Evolutionary conservation across 64 coral and sea anemone genomes (phyloP).

Genomic region (Pachyseris speciosa): DNA sequence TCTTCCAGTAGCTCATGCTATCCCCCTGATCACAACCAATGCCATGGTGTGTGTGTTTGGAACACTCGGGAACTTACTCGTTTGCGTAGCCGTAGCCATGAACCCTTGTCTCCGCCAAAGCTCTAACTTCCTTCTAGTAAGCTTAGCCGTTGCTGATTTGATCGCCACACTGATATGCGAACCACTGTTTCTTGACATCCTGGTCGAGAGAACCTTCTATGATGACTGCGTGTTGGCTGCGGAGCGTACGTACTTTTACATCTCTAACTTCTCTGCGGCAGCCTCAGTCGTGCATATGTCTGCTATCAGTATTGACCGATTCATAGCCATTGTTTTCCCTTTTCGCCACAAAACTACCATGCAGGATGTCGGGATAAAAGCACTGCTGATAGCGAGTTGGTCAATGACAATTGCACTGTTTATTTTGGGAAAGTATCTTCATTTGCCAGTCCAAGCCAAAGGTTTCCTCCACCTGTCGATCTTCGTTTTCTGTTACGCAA

Average conservation of each 20-base stretch:
- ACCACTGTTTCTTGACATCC: background rate
- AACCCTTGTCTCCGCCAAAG: background rate
- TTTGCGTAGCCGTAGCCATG: background rate
- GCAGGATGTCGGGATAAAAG: background rate
- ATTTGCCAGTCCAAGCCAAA: background rate
- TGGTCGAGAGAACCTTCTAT: background rate
- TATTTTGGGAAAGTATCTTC: background rate
- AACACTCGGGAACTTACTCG: conserved; percentile 12
- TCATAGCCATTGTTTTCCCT: background rate
- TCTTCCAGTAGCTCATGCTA: background rate
- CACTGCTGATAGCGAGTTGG: background rate
- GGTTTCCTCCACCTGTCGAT: background rate
- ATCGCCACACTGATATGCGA: background rate
- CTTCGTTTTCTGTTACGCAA: background rate
- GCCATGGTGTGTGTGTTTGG: background rate
- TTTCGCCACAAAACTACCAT: background rate
- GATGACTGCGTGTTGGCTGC: background rate
- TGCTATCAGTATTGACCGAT: background rate
- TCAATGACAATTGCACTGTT: background rate
- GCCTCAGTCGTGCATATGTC: background rate
- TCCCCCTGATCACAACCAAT: background rate
- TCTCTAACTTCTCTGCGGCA: background rate
- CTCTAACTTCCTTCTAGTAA: background rate
- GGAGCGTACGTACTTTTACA: background rate
- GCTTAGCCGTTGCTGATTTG: background rate